A percentile compares a stretch with the other conserved stretches of the same genome.
Conservation (phyloP, 1,140 invertebrate genomes). For the Leguminivora glycinivorella region DNA sequence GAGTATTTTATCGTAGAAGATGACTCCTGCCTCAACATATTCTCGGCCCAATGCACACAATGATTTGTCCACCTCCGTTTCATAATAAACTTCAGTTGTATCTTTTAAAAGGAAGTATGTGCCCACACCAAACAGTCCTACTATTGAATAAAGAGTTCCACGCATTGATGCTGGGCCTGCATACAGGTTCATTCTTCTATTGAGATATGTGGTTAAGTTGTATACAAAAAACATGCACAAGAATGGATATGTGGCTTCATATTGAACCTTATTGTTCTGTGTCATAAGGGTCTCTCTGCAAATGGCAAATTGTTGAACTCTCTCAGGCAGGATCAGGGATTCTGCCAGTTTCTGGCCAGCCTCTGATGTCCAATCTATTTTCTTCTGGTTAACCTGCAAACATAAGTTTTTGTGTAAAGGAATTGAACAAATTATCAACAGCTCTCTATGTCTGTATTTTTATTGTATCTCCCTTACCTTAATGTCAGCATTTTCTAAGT, state of each 20-base stretch:
- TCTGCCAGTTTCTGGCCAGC: slow-evolving; percentile 81
- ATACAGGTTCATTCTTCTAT: slow-evolving; percentile 80
- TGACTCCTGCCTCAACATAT: slow-evolving; percentile 85
- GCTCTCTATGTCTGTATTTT: not conserved
- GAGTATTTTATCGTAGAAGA: slow-evolving; percentile 87
- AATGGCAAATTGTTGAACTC: slow-evolving; percentile 88
- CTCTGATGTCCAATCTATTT: slow-evolving; percentile 81
- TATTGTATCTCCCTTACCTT: slow-evolving; percentile 40
- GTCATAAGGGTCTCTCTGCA: slow-evolving; percentile 84
- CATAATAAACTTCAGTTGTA: slow-evolving; percentile 80
- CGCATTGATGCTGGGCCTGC: slow-evolving; percentile 75
- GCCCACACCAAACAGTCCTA: slow-evolving; percentile 80
- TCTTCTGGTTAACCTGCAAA: slow-evolving; percentile 79
- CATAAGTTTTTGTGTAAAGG: slow-evolving; percentile 7
- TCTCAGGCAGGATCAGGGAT: slow-evolving; percentile 84
- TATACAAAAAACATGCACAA: slow-evolving; percentile 74
- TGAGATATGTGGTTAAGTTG: slow-evolving; percentile 73
- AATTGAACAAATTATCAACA: not conserved
- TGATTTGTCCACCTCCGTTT: slow-evolving; percentile 81
- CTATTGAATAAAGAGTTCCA: slow-evolving; percentile 79
- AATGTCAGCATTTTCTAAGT: slow-evolving; percentile 61
- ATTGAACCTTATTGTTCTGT: slow-evolving; percentile 78
- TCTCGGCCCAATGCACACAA: slow-evolving; percentile 80
- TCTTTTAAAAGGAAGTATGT: slow-evolving; percentile 84
- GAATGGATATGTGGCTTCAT: slow-evolving; percentile 77